phyloP scores from a whole-genome alignment of 35 echinoderm and acorn worm genomes.

The Apostichopus californicus region DNA sequence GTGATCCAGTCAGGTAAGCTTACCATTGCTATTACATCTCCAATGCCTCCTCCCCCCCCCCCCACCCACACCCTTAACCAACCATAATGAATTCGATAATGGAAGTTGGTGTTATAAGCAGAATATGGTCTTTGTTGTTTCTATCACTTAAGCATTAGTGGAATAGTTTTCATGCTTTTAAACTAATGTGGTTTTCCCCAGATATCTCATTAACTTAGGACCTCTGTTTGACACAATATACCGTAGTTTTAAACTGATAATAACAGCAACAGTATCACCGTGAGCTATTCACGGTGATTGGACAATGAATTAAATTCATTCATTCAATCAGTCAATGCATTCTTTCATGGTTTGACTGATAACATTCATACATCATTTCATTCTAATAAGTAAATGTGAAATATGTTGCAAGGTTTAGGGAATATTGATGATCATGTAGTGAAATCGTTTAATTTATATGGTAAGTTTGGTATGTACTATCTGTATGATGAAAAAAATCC shows the following conservation, averaged over 20 bases:
- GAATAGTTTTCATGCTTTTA: not conserved
- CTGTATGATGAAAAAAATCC: too few relatives aligned
- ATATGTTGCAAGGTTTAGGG: not conserved
- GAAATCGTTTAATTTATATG: too few relatives aligned
- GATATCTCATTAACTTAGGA: too few relatives aligned
- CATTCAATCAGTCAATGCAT: too few relatives aligned
- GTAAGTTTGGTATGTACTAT: too few relatives aligned
- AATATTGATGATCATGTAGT: too few relatives aligned
- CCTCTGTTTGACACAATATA: not conserved
- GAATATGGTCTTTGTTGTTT: not conserved
- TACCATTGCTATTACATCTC: not conserved
- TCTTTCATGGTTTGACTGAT: slow-evolving; percentile 35
- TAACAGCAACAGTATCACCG: not conserved
- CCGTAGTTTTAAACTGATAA: not conserved
- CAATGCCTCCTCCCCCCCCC: too few relatives aligned
- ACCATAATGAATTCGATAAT: not conserved
- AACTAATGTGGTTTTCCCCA: not conserved
- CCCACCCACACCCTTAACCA: not conserved
- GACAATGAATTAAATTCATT: not conserved
- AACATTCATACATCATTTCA: slow-evolving; percentile 30
- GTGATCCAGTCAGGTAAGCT: not conserved
- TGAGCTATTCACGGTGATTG: not conserved
- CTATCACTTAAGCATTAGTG: not conserved
- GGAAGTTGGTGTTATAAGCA: not conserved
- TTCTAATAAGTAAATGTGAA: not conserved